Base-by-base conservation (phyloP, 2,888 invertebrate genomes). In the Caenorhabditis sp. region DNA sequence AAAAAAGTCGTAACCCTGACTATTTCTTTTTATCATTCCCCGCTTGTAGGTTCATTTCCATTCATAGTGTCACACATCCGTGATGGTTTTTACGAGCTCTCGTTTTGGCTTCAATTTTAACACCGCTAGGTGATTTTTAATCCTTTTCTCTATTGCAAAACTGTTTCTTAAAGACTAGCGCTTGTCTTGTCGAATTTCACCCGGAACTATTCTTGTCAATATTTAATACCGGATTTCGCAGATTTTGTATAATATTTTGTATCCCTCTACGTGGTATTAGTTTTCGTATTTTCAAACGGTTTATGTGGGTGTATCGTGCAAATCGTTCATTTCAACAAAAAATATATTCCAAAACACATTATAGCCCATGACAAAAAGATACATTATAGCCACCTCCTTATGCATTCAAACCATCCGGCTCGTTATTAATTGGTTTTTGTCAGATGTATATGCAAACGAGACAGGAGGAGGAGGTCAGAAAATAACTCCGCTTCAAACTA, bases 1-100 rank as follows among this genome's bases (percentile, higher is more conserved):
- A 47, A n/a, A 28, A 63, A 64, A 56, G 63, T 79, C 70, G 28
- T 79, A 70, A 79, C 70, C 70, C 14, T 35, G 47, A 56, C 64
- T 26, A 79, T 56, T 51, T 41, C 41, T 28, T 70, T 76, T 68
- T 68, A 16, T 31, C 59, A 44, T 54, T 49, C 22, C 14, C 69
- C 63, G 61, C 69, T 51, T 41, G 56, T 59, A 72, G 28, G 63
- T 41, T 44, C 44, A n/a, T 2, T 63, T 44, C 49, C 54, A 26
- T 70, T 47, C 22, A 35, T 66, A 12, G 22, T 59, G 59, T 63
- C 61, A 24, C 44, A 22, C 61, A 63, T 68, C 26, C 41, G 38
- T 35, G 31, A 19, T 61, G 26, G 51, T 31, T 59, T 38, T 38
- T 38, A 10, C 12, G 12, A 35, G 31, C 8, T 35, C 8, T 6